Evolutionary conservation across 2,797 vertebrate genomes (phyloP).

Genomic region (Cheirogaleus major): DNA sequence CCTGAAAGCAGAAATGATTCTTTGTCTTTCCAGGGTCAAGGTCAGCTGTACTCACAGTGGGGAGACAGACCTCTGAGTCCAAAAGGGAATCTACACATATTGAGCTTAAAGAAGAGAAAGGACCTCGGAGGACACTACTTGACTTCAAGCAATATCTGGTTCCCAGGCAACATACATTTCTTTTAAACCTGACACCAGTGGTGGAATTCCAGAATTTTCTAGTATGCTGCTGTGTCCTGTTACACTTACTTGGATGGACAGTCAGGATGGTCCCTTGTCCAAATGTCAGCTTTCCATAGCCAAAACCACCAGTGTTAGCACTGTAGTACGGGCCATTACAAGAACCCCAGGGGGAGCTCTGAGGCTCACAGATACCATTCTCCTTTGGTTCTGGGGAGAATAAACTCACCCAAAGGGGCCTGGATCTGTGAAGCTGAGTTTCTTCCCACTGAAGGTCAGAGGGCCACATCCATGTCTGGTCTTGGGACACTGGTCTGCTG

Average conservation of each 20-base stretch:
- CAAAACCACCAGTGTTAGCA: not conserved
- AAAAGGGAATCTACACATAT: not conserved
- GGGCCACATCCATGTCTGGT: not conserved
- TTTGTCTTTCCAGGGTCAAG: not conserved
- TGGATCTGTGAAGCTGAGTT: not conserved
- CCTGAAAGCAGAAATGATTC: not conserved
- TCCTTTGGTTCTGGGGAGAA: not conserved
- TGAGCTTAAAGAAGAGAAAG: constrained; percentile 29
- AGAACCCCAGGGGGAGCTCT: constrained; percentile 40
- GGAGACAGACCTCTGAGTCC: not conserved
- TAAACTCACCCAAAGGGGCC: not conserved
- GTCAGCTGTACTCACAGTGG: not conserved
- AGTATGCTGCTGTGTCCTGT: not conserved
- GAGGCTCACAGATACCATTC: not conserved
- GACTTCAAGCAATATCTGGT: not conserved
- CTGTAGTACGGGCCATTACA: constrained; percentile 63
- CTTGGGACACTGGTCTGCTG: not conserved
- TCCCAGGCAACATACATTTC: not conserved
- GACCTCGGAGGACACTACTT: not conserved
- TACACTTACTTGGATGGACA: constrained; percentile 75
- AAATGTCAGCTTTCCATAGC: constrained; percentile 53
- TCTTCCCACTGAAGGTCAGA: not conserved
- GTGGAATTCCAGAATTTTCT: not conserved
- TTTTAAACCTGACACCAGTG: not conserved
- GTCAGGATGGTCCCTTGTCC: constrained; percentile 73